Conservation (phyloP, 1,140 invertebrate genomes). For the Rhagoletis zephyria region DNA sequence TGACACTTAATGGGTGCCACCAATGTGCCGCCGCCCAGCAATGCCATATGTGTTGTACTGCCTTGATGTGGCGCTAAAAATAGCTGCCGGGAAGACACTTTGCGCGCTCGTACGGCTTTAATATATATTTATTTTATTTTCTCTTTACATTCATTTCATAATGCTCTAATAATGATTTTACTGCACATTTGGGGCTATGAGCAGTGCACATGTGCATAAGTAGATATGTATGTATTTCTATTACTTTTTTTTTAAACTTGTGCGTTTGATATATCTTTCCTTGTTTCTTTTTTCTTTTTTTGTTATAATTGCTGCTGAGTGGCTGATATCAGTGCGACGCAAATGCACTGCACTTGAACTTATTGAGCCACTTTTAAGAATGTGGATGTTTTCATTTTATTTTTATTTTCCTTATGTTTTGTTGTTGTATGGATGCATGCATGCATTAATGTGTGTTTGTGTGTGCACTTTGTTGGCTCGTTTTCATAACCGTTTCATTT, state of each 20-base stretch:
- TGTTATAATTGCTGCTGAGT: constrained; percentile 21
- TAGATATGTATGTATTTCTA: neutral
- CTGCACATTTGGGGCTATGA: neutral
- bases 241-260: neutral
- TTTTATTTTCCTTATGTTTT: neutral
- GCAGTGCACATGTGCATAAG: constrained; percentile 14
- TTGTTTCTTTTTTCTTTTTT: neutral
- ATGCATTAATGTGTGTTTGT: neutral
- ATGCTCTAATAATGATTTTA: constrained; percentile 56
- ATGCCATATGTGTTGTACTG: constrained; percentile 6
- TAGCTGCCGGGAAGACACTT: constrained; percentile 72
- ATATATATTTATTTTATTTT: constrained; percentile 36
- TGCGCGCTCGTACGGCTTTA: constrained; percentile 57
- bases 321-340: constrained; percentile 23
- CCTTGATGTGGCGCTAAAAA: constrained; percentile 61
- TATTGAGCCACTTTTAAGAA: constrained; percentile 21
- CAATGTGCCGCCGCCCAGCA: constrained; percentile 4
- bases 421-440: neutral
- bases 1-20: neutral
- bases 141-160: constrained; percentile 27
- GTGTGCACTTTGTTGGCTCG: neutral
- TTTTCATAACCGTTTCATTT: constrained; percentile 30
- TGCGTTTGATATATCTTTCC: neutral
- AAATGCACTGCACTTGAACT: constrained; percentile 56
- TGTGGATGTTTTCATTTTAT: constrained; percentile 1